Conservation (phyloP, 2,888 invertebrate genomes). For the Liposcelis brunnea region DNA sequence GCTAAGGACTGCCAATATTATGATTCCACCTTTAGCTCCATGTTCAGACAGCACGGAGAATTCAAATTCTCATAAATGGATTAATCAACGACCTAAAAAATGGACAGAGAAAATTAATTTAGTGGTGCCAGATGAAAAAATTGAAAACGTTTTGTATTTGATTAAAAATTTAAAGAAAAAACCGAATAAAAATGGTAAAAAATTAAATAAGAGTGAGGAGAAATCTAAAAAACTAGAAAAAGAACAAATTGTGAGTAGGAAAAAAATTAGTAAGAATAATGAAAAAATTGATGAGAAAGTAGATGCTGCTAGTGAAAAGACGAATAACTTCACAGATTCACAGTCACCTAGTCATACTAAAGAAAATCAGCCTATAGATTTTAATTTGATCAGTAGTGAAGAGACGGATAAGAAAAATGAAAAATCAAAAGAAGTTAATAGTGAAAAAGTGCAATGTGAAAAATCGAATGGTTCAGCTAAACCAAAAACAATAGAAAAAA, state of each 20-base stretch:
- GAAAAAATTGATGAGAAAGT: not conserved
- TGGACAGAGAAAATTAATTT: slow-evolving; percentile 15
- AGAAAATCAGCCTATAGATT: slow-evolving; percentile 11
- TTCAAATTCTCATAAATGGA: not conserved
- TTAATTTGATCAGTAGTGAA: not conserved
- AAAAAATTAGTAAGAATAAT: slow-evolving; percentile 7
- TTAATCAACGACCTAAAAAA: slow-evolving; percentile 7
- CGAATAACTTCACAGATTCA: too few species aligned
- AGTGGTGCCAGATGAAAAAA: slow-evolving; percentile 8
- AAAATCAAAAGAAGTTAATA: too few species aligned
- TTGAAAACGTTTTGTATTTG: slow-evolving; percentile 5
- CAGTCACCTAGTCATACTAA: too few species aligned
- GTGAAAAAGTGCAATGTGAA: too few species aligned
- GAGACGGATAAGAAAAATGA: too few species aligned
- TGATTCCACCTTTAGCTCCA: slow-evolving; percentile 16
- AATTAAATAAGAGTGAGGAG: not conserved
- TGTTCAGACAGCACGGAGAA: too few species aligned
- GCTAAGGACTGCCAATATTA: slow-evolving; percentile 18
- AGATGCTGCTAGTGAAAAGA: slow-evolving; percentile 11
- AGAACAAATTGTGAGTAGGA: not conserved
- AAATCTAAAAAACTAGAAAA: slow-evolving; percentile 3
- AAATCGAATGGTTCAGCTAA: too few species aligned
- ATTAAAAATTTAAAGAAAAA: not conserved
- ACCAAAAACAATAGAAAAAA: too few species aligned
- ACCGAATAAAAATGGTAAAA: not conserved